Base-by-base conservation (phyloP, 2,113 vertebrate species). In the Chlorodrepanis virens region DNA sequence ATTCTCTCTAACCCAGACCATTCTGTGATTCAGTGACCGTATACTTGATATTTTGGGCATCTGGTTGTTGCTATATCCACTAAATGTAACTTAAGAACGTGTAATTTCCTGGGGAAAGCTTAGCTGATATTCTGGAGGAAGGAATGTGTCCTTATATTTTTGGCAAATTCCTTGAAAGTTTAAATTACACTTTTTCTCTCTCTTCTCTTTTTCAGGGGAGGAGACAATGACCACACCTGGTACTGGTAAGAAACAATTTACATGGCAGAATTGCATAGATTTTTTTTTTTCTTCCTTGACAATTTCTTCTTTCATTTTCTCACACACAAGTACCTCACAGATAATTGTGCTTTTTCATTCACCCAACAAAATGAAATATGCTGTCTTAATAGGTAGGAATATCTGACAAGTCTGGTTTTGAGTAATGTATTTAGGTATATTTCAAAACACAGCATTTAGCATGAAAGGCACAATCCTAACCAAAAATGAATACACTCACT, bases 191-290 rank as follows among this genome's bases (percentile, higher is more conserved):
- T 47, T 85, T 67, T 45, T 83, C 25, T 79, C 7, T 52, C 7
- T 95, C 29, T 95, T 95, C 45, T 84, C 4, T 89, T 90, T 96
- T 97, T 94, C 28, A 96, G 96, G 93, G 91, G 24, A 6, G 15
- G 7, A 33, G 18, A 0, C 2, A 14, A 0, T 0, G 5, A 0
- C 8, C 13, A 19, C 2, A 49, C 0, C 4, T 76, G 97, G 98
- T 98, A 98, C 3, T 76, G 97, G 98, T 98, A 98, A 98, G 98
- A 88, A 93, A 91, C 52, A 25, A 68, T 89, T 93, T 72, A n/a
- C 15, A 14, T 47, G 39, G 72, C 52, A 81, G 53, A 50, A 69
- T 53, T 87, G 5, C 19, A 50, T 7, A 53, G 35, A 21, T 29
- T 12, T 9, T 50, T 87, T 56, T 57, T 56, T 22, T n/a, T 9